Evolutionary conservation across 2,113 vertebrate genomes (phyloP).

Genomic region (Proteles cristata): DNA sequence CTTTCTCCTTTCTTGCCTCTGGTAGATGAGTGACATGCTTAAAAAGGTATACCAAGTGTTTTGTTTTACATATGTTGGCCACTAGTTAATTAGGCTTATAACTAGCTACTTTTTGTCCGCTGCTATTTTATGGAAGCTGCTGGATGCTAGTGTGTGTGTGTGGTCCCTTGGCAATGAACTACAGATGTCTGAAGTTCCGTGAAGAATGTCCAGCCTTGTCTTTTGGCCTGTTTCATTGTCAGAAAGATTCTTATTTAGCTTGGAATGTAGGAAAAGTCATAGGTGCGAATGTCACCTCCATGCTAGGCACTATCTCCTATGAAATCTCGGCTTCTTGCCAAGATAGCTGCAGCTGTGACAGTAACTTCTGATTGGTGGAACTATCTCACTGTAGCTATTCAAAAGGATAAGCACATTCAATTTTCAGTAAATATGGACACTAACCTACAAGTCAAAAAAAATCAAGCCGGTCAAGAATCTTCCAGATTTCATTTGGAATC

Average conservation of each 20-base stretch:
- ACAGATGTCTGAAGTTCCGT: background rate
- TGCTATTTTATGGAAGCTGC: background rate
- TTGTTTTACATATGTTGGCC: background rate
- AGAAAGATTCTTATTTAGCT: background rate
- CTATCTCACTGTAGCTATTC: background rate
- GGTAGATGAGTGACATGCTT: constrained; percentile 90
- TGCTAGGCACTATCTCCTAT: background rate
- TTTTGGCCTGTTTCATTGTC: background rate
- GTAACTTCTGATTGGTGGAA: background rate
- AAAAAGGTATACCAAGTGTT: constrained; percentile 86
- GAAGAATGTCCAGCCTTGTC: background rate
- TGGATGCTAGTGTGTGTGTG: background rate
- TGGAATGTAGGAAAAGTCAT: background rate
- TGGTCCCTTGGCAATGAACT: background rate
- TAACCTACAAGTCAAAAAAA: constrained; percentile 20
- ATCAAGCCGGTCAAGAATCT: background rate
- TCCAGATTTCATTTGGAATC: background rate
- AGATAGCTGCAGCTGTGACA: background rate
- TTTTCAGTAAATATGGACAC: background rate
- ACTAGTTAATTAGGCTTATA: background rate
- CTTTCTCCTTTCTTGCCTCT: constrained; percentile 82
- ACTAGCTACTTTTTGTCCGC: background rate
- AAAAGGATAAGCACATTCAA: background rate
- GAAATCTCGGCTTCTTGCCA: background rate
- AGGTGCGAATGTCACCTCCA: background rate